Base-by-base conservation (phyloP, 1,140 invertebrate species). In the Leptinotarsa defecta region DNA sequence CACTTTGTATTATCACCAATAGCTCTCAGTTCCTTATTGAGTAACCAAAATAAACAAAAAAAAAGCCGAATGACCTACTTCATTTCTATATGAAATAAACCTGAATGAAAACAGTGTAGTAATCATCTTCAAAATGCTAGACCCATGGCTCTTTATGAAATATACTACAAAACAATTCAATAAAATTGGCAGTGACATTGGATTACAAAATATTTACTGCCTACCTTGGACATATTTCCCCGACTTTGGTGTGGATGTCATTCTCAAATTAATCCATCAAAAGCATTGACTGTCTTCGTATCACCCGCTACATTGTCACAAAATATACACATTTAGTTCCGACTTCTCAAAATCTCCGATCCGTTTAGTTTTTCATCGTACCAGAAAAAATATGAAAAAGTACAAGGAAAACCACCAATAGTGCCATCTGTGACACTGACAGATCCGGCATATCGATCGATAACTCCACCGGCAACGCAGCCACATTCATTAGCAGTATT, bases 171-270 rank as follows among this genome's bases (percentile, higher is more conserved):
- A 43, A 43, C 34, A 43, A 43, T 43, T 43, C 34, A 11, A 43
- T 43, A 11, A 43, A 43, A 43, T 43, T 11, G 34, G 34, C 34
- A 43, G 34, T 43, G 34, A 11, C 34, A 43, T 43, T 43, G 34
- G 34, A 43, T 43, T 43, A 62, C 20, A 8, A 20, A 62, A 62
- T n/a, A 62, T n/a, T 17, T 17, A 22, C 4, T 75, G 63, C 73
- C 72, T 78, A 82, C 81, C 81, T 79, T 76, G 76, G 63, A 76
- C 81, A 82, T 82, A 74, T 78, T 82, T 82, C 15, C 52, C 76
- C 22, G 81, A 76, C 81, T 82, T 82, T 72, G 79, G 79, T 76
- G 78, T 82, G 63, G 77, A 77, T 74, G 79, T 74, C 81, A 82
- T 82, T 72, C 77, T 79, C 76, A 80, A 74, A 70, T 74, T 67